These are phyloP conservation scores for Drosophila mulleri DNA, from an alignment of 2,888 invertebrate genomes.

Conservation along the genomic window DNA sequence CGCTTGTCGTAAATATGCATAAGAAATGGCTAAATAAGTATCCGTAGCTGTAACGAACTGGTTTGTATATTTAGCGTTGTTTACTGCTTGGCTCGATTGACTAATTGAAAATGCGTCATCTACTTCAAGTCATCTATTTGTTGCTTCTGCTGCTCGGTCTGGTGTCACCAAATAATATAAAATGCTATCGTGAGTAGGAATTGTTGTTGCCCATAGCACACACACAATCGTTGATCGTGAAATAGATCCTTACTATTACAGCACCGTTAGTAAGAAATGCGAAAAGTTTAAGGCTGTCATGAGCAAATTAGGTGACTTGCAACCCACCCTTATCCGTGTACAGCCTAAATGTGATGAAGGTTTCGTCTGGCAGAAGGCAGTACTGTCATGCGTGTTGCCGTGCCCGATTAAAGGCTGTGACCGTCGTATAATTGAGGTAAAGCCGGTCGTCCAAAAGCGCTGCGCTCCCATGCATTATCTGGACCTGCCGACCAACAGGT, in stretches of 20 bases:
- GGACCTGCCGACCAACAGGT: not conserved
- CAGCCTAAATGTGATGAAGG: no score
- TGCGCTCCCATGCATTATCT: not conserved
- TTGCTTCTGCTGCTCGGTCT: not conserved
- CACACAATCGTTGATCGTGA: not conserved
- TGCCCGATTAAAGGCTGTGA: no score
- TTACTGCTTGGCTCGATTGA: not conserved
- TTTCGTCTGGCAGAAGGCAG: no score
- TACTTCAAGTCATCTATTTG: not conserved
- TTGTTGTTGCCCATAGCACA: not conserved
- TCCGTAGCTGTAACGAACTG: slow-evolving; percentile 4
- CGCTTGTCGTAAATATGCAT: not conserved
- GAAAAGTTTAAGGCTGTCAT: accelerated
- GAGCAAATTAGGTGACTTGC: no score
- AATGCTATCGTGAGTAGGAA: slow-evolving; percentile 3
- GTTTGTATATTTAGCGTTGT: not conserved
- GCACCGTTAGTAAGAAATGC: accelerated
- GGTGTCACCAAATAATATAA: not conserved
- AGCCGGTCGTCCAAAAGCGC: no score
- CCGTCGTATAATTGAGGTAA: no score
- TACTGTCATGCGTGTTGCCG: no score
- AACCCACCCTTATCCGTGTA: no score
- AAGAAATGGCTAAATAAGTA: not conserved
- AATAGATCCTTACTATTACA: not conserved
- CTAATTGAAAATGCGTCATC: slow-evolving; percentile 4